Percentiles rank a stretch among this genome's conserved stretches.
Conservation (phyloP, 2,888 invertebrate species). For the Drosophila ezoana region DNA sequence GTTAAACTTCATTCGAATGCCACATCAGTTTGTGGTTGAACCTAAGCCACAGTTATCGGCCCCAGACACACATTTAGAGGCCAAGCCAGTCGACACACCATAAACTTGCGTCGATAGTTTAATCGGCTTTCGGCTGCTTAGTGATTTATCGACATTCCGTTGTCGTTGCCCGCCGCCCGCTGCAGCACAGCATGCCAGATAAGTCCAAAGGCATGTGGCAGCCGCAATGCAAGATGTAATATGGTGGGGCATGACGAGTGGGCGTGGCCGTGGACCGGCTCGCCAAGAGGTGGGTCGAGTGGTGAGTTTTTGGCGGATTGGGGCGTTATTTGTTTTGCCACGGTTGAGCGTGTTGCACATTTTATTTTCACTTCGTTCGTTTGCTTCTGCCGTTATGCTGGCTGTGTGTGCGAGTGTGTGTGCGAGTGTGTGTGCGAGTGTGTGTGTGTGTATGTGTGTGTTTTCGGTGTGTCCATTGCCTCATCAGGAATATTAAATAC, state of each 20-base stretch:
- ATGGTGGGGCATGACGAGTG: not conserved
- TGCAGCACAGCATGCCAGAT: slow-evolving; percentile 3
- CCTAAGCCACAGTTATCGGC: not conserved
- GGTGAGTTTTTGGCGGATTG: not conserved
- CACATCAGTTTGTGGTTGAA: no score
- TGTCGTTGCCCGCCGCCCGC: not conserved
- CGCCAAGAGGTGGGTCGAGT: not conserved
- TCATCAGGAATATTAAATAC: slow-evolving; percentile 54
- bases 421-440: not conserved
- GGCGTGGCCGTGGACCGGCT: no score
- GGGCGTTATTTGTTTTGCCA: slow-evolving; percentile 23
- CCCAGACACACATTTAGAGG: not conserved
- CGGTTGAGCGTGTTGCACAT: slow-evolving; percentile 33
- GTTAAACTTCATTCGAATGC: no score
- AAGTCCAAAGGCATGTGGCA: not conserved
- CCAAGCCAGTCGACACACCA: not conserved
- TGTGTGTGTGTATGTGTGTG: not conserved
- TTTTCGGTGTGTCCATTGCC: slow-evolving; percentile 21
- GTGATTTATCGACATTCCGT: slow-evolving; percentile 23
- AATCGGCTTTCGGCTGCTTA: slow-evolving; percentile 31
- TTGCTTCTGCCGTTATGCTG: not conserved
- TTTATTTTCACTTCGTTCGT: slow-evolving; percentile 6
- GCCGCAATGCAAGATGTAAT: not conserved
- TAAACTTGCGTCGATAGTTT: slow-evolving; percentile 9
- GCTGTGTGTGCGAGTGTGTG: not conserved